These are phyloP conservation scores for Alosa alosa DNA, from an alignment of 2,113 vertebrate species.

Conservation along the genomic window DNA sequence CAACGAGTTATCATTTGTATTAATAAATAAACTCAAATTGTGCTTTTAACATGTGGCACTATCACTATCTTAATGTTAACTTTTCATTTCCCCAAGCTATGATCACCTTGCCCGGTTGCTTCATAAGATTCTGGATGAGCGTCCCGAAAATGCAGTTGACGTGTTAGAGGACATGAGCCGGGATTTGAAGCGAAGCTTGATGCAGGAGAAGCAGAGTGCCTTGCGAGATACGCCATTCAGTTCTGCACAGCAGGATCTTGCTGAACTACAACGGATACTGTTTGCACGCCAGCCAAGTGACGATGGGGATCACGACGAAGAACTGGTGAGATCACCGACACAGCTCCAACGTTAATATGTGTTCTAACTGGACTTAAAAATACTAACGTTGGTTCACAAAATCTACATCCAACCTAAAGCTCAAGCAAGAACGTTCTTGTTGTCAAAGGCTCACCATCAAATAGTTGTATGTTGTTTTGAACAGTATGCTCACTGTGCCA, in stretches of 20 bases:
- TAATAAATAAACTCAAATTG: background rate
- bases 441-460: background rate
- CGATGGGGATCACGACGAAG: constrained; percentile 71
- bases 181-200: constrained; percentile 76
- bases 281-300: constrained; percentile 69
- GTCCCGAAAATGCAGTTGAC: constrained; percentile 78
- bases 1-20: background rate
- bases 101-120: constrained; percentile 84
- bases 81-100: constrained; percentile 71
- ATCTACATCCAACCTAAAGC: background rate
- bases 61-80: background rate
- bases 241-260: constrained; percentile 67
- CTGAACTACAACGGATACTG: constrained; percentile 76
- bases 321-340: constrained; percentile 54
- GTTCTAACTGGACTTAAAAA: background rate
- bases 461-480: background rate
- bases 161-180: constrained; percentile 85
- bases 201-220: constrained; percentile 73
- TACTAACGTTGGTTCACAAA: background rate
- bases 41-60: background rate
- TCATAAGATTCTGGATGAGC: constrained; percentile 83
- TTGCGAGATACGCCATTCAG: constrained; percentile 69
- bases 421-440: background rate
- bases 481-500: background rate
- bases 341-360: background rate